Percentiles rank a stretch among this genome's conserved stretches.
Evolutionary conservation across 2,113 vertebrate genomes (phyloP).

Genomic region (Riparia riparia): DNA sequence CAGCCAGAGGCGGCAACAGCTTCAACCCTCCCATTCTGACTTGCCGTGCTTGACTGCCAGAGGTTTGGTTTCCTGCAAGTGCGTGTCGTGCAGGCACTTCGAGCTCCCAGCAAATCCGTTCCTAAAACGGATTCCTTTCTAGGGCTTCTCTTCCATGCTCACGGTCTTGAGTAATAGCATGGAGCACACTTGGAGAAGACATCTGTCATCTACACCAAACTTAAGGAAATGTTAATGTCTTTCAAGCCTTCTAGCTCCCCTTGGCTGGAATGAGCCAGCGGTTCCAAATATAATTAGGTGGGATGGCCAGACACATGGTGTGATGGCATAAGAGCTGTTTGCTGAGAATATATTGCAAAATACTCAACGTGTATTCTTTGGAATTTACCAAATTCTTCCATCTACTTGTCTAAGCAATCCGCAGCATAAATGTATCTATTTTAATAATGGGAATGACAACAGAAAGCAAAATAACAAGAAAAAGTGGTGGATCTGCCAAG

Average conservation of each 20-base stretch:
- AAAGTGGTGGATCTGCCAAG: background rate
- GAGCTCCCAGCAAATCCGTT: background rate
- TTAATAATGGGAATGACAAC: background rate
- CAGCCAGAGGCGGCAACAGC: background rate
- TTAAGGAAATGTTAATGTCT: fast-evolving
- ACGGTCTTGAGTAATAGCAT: background rate
- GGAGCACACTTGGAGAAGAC: background rate
- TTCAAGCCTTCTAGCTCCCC: background rate
- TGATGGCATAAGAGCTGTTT: background rate
- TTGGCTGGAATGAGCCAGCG: background rate
- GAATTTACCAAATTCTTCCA: background rate
- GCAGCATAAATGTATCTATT: background rate
- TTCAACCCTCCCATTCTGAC: background rate
- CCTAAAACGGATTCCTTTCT: background rate
- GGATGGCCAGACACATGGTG: background rate
- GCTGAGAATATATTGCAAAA: background rate
- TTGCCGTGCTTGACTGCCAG: fast-evolving
- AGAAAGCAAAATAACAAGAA: background rate
- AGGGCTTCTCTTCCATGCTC: background rate
- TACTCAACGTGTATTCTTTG: background rate
- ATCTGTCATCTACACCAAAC: background rate
- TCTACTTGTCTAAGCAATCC: background rate
- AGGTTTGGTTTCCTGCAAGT: background rate
- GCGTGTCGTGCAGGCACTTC: background rate
- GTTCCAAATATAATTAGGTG: background rate